A percentile compares a stretch with the other conserved stretches of the same genome.
phyloP scores from a whole-genome alignment of 2,888 invertebrate genomes.

The Plusia festucae region DNA sequence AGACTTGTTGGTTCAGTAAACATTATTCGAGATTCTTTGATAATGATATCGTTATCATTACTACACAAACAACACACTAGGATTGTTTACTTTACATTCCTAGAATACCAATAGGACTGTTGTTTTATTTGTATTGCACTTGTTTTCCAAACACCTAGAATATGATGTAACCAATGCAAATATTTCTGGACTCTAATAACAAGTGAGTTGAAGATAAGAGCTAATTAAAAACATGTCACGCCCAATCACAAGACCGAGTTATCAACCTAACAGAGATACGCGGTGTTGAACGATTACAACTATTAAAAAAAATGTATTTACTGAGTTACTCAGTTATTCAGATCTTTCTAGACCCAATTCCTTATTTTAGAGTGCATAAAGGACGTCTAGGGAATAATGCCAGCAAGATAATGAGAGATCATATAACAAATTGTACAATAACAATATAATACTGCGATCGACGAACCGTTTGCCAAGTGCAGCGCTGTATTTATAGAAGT shows the following conservation, averaged over 20 bases:
- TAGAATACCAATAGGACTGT: neutral
- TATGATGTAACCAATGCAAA: slow-evolving; percentile 49
- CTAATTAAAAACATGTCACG: slow-evolving; percentile 38
- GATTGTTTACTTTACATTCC: slow-evolving; percentile 18
- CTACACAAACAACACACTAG: slow-evolving; percentile 31
- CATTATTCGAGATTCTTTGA: slow-evolving; percentile 31
- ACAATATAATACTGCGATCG: neutral
- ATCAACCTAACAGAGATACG: slow-evolving; percentile 28
- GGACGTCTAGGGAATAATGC: neutral
- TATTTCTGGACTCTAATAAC: slow-evolving; percentile 33
- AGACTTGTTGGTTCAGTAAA: neutral
- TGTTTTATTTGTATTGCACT: slow-evolving; percentile 1
- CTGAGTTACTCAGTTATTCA: no score
- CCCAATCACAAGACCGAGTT: slow-evolving; percentile 27
- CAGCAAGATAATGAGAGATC: neutral
- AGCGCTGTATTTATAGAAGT: slow-evolving; percentile 3
- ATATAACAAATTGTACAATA: neutral
- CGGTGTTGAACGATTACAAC: slow-evolving; percentile 24
- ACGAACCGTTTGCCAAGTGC: slow-evolving; percentile 1
- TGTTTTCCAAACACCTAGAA: slow-evolving; percentile 16
- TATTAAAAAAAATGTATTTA: no score
- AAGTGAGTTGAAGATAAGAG: slow-evolving; percentile 43
- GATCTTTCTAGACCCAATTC: neutral
- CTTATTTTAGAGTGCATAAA: neutral
- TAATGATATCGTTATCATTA: slow-evolving; percentile 33